These are phyloP conservation scores for Thysanoteuthis rhombus DNA, from an alignment of 2,888 invertebrate species.

Conservation along the genomic window DNA sequence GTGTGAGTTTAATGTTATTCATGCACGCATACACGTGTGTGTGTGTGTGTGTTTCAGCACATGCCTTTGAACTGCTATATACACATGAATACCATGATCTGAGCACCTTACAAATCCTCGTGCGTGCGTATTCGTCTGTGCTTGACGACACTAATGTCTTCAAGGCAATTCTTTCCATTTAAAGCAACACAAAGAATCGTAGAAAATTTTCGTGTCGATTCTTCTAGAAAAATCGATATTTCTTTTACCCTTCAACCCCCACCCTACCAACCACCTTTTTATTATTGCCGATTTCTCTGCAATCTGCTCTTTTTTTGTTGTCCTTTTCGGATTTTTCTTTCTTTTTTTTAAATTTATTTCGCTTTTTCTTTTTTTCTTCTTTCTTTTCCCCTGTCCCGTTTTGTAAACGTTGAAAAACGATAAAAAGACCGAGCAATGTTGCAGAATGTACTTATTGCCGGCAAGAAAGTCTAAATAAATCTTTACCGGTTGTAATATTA, in stretches of 20 bases:
- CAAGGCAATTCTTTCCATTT: background rate
- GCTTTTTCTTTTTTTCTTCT: background rate
- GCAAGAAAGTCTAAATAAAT: background rate
- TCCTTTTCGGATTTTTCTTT: background rate
- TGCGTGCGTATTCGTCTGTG: background rate
- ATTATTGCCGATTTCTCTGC: background rate
- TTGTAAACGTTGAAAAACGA: background rate
- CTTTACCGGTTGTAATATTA: too few relatives aligned
- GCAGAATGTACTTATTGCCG: background rate
- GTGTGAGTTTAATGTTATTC: background rate
- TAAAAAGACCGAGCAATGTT: background rate
- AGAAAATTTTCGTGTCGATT: background rate
- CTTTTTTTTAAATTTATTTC: background rate
- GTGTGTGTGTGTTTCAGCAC: background rate
- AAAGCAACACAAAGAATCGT: background rate
- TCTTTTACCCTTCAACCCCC: background rate
- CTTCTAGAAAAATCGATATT: background rate
- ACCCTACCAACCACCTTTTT: background rate
- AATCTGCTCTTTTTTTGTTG: background rate
- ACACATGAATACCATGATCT: background rate
- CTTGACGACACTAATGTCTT: background rate
- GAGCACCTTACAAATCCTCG: background rate
- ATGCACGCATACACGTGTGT: slow-evolving; percentile 12
- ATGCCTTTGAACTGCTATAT: background rate
- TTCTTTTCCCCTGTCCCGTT: background rate